phyloP scores from a whole-genome alignment of 2,113 vertebrate species.

The Cyrtonyx montezumae region DNA sequence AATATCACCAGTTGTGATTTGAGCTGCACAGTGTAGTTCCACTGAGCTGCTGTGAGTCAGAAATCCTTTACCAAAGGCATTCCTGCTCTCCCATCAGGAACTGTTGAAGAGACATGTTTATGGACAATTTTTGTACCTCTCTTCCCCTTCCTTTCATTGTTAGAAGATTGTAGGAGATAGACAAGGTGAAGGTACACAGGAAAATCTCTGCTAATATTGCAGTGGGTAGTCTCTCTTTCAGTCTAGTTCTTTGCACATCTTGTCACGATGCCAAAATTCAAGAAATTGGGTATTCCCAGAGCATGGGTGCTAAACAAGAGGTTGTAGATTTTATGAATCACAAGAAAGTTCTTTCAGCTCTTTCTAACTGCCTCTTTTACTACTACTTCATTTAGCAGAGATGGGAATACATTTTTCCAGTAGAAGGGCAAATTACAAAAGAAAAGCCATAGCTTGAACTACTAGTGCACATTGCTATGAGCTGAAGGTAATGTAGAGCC shows the following conservation, averaged over 20 bases:
- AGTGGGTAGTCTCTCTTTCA: background rate
- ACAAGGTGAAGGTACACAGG: no score
- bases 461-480: background rate
- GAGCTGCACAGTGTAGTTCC: background rate
- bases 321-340: rapidly evolving
- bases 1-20: background rate
- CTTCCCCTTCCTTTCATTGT: background rate
- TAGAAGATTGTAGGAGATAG: background rate
- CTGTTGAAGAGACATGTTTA: background rate
- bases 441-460: background rate
- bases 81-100: background rate
- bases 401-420: background rate
- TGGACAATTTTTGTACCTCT: background rate
- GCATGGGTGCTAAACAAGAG: background rate
- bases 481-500: background rate
- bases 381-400: background rate
- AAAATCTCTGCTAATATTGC: background rate
- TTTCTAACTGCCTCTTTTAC: background rate
- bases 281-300: background rate
- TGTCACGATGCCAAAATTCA: background rate
- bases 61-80: background rate
- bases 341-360: background rate
- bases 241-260: background rate
- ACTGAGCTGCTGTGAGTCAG: background rate
- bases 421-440: background rate